These are phyloP conservation scores for Benthosema pterotum DNA, from an alignment of 2,797 vertebrate genomes.

Conservation along the genomic window DNA sequence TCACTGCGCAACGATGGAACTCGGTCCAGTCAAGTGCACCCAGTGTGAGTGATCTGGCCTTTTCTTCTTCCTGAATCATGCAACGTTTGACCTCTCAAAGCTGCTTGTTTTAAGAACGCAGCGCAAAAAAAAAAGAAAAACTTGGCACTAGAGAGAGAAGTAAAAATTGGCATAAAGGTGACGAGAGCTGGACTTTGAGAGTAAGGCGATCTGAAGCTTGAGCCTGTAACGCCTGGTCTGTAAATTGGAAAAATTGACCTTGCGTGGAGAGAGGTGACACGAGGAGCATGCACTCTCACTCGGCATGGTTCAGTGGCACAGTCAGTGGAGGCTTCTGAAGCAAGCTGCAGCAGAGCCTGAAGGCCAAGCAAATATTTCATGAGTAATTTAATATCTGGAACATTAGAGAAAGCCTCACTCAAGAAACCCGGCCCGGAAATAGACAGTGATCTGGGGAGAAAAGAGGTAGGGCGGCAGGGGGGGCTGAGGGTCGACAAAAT, in stretches of 20 bases:
- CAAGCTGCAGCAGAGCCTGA: slow-evolving; percentile 72
- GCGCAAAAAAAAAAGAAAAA: too few species aligned
- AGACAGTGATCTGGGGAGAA: slow-evolving; percentile 65
- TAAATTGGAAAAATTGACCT: slow-evolving; percentile 87
- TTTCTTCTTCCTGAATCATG: slow-evolving; percentile 62
- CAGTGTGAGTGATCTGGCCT: slow-evolving; percentile 60
- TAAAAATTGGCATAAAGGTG: slow-evolving; percentile 53
- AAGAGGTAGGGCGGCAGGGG: slow-evolving; percentile 31
- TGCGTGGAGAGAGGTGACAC: slow-evolving; percentile 79
- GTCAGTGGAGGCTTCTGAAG: slow-evolving; percentile 68
- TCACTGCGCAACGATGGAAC: slow-evolving; percentile 66
- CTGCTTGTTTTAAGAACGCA: slow-evolving; percentile 54
- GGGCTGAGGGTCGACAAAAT: slow-evolving; percentile 42
- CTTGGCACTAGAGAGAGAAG: slow-evolving; percentile 18
- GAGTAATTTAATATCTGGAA: slow-evolving; percentile 99
- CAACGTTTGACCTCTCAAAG: slow-evolving; percentile 67
- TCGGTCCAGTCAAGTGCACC: slow-evolving; percentile 68
- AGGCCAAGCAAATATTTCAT: slow-evolving; percentile 92
- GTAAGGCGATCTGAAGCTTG: slow-evolving; percentile 79
- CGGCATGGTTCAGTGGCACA: slow-evolving; percentile 74
- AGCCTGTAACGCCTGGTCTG: slow-evolving; percentile 75
- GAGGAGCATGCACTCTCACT: slow-evolving; percentile 74
- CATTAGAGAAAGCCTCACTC: slow-evolving; percentile 77
- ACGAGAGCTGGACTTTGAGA: slow-evolving; percentile 70
- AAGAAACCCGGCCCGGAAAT: slow-evolving; percentile 65